Conservation (phyloP, 2,113 vertebrate species). For the Lichenostomus cassidix region DNA sequence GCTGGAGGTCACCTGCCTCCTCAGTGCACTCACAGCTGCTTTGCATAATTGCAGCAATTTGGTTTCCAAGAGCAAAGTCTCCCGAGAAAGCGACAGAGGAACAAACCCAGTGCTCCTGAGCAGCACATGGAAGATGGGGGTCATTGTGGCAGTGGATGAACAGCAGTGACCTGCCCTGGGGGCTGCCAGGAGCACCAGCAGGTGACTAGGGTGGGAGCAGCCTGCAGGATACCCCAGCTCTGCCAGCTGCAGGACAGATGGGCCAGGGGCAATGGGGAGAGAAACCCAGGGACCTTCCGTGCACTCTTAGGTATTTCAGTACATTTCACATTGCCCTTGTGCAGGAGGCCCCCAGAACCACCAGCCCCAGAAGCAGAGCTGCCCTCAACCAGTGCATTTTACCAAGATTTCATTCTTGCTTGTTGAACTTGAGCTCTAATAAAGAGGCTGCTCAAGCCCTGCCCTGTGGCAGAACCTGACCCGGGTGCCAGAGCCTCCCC, state of each 20-base stretch:
- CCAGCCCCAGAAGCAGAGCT: not conserved
- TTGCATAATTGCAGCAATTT: not conserved
- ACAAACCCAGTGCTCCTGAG: accelerated
- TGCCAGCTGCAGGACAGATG: not conserved
- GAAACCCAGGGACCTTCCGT: accelerated
- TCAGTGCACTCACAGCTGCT: accelerated
- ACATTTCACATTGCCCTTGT: accelerated
- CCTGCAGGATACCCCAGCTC: accelerated
- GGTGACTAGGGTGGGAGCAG: not conserved
- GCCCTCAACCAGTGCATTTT: accelerated
- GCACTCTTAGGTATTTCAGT: accelerated
- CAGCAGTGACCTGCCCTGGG: not conserved
- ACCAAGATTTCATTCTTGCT: accelerated
- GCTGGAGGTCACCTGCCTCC: not conserved
- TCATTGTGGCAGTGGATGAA: not conserved
- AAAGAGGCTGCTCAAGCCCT: no score
- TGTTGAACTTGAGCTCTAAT: not conserved
- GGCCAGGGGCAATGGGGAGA: not conserved
- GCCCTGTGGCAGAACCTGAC: not conserved
- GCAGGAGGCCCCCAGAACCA: no score
- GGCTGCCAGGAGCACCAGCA: not conserved
- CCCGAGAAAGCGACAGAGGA: accelerated
- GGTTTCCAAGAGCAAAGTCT: not conserved
- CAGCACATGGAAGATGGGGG: accelerated
- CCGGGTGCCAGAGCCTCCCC: accelerated